These are phyloP conservation scores for Alviniconcha marisindica DNA, from an alignment of 1,140 invertebrate species.

Conservation along the genomic window DNA sequence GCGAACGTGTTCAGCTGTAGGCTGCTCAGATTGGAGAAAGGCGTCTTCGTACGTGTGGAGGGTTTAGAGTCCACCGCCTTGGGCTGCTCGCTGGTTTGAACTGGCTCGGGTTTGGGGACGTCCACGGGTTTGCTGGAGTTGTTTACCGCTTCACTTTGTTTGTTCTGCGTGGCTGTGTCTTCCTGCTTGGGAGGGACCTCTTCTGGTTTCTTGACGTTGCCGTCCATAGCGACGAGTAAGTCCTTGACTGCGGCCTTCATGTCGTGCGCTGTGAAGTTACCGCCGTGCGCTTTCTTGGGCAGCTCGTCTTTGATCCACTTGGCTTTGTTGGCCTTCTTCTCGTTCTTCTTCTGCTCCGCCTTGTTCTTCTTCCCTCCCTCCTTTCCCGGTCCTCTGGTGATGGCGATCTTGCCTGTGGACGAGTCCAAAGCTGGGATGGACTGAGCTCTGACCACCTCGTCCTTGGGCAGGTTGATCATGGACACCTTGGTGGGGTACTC, in stretches of 20 bases:
- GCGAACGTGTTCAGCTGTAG: not conserved
- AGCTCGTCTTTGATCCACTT: slow-evolving; percentile 18
- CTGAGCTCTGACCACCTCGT: slow-evolving; percentile 20
- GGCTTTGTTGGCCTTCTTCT: slow-evolving; percentile 14
- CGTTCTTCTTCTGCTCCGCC: not conserved
- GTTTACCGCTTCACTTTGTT: too few species aligned
- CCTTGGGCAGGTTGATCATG: slow-evolving; percentile 25
- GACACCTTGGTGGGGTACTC: slow-evolving; percentile 16
- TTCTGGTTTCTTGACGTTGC: too few species aligned
- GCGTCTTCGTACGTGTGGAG: not conserved
- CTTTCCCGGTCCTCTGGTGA: not conserved
- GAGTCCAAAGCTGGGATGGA: slow-evolving; percentile 3
- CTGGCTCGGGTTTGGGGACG: too few species aligned
- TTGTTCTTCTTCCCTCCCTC: slow-evolving; percentile 10
- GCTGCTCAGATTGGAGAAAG: slow-evolving; percentile 1
- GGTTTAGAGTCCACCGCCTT: too few species aligned
- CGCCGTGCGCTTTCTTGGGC: not conserved
- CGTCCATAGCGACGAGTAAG: too few species aligned
- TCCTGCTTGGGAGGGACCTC: too few species aligned
- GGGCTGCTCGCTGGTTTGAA: too few species aligned
- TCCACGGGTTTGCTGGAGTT: too few species aligned
- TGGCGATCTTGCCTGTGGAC: too few species aligned
- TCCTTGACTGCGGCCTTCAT: too few species aligned
- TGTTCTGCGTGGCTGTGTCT: too few species aligned
- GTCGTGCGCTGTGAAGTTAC: too few species aligned